A percentile compares a stretch with the other conserved stretches of the same genome.
phyloP scores from a whole-genome alignment of 2,113 vertebrate species.

The Pavo muticus region DNA sequence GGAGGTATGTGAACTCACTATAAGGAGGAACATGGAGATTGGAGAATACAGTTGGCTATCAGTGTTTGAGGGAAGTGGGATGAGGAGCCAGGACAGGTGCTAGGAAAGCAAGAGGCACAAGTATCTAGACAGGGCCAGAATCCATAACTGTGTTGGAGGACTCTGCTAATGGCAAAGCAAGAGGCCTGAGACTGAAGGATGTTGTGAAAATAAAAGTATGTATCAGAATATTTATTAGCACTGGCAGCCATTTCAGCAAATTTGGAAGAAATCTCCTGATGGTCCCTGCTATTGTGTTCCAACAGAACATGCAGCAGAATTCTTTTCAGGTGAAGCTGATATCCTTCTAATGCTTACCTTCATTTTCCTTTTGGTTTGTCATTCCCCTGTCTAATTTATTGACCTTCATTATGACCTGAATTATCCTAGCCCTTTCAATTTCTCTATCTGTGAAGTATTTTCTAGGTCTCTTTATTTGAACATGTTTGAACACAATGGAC shows the following conservation, averaged over 20 bases:
- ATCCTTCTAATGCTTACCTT: not conserved
- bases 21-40: not conserved
- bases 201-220: not conserved
- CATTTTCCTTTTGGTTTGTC: not conserved
- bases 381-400: not conserved
- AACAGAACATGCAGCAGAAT: not conserved
- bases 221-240: not conserved
- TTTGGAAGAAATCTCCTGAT: not conserved
- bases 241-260: not conserved
- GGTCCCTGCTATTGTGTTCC: not conserved
- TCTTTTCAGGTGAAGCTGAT: not conserved
- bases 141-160: not conserved
- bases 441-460: not conserved
- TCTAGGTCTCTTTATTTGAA: not conserved
- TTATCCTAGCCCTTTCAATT: not conserved
- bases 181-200: not conserved
- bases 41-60: not conserved
- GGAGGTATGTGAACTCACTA: not conserved
- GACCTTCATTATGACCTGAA: not conserved
- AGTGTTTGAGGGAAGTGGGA: not conserved
- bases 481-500: not conserved
- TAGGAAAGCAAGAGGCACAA: not conserved
- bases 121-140: not conserved
- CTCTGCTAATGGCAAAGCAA: not conserved
- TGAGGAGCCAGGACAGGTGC: not conserved